phyloP scores from a whole-genome alignment of 2,888 invertebrate genomes.

The Dicroscelio sp. region DNA sequence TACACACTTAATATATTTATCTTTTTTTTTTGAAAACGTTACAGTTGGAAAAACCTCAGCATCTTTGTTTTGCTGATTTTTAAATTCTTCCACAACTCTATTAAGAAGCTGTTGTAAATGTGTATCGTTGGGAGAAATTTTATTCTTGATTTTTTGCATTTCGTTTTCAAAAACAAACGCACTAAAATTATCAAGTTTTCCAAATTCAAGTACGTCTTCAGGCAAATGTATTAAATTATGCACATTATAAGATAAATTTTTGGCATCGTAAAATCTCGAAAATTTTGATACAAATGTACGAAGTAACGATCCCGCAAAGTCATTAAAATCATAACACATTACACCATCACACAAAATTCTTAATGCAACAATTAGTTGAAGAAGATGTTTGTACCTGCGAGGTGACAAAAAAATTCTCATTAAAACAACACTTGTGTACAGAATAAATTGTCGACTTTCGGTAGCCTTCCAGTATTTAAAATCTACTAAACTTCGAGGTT shows the following conservation, averaged over 20 bases:
- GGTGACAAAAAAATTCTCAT: conserved; percentile 75
- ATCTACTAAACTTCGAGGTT: conserved; percentile 22
- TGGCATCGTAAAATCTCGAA: conserved; percentile 73
- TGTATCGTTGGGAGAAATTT: conserved; percentile 28
- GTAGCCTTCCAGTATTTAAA: conserved; percentile 84
- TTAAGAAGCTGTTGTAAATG: conserved; percentile 20
- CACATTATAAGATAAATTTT: conserved; percentile 84
- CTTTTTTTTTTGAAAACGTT: no score
- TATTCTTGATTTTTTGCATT: conserved; percentile 40
- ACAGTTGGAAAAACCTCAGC: no score
- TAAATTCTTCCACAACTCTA: conserved; percentile 6
- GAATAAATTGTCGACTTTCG: conserved; percentile 83
- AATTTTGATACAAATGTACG: conserved; percentile 56
- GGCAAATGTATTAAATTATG: conserved; percentile 85
- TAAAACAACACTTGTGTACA: conserved; percentile 85
- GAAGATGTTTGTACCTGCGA: conserved; percentile 78
- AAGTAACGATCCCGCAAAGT: conserved; percentile 23
- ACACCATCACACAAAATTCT: conserved; percentile 3
- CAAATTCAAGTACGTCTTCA: conserved; percentile 29
- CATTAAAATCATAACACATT: background rate
- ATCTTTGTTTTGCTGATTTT: no score
- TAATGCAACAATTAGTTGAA: background rate
- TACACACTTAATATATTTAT: no score
- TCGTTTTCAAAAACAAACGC: no score
- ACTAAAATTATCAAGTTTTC: conserved; percentile 46